Conservation (phyloP, 2,113 vertebrate genomes). For the Amphilophus citrinellus region DNA sequence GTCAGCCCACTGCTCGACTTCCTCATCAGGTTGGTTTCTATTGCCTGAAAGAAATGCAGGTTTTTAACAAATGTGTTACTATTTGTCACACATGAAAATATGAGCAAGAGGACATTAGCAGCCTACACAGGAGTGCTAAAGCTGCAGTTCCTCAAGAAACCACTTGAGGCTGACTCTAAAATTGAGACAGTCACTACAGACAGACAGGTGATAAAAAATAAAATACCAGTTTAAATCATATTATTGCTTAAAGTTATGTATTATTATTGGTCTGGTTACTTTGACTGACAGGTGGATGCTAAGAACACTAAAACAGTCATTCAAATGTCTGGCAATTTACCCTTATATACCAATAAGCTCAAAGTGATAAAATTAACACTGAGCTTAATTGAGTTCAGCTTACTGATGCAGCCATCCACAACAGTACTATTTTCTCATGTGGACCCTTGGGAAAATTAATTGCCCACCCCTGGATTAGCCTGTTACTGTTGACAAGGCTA, state of each 20-base stretch:
- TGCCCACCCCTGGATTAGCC: background rate
- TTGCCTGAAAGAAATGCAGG: conserved; percentile 82
- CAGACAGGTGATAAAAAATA: no score
- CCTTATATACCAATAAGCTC: background rate
- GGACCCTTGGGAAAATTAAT: background rate
- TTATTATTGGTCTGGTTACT: no score
- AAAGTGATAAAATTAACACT: background rate
- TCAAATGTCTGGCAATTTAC: background rate
- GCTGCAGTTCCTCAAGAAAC: background rate
- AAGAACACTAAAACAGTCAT: background rate
- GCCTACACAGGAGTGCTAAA: background rate
- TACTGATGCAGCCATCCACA: background rate
- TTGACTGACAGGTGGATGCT: background rate
- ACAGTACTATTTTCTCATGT: background rate
- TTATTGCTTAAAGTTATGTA: no score
- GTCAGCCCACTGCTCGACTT: conserved; percentile 92
- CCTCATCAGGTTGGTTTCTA: conserved; percentile 94
- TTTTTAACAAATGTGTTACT: background rate
- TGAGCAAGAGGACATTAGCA: background rate
- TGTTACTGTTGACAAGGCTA: background rate
- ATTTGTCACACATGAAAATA: background rate
- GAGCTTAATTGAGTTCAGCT: background rate
- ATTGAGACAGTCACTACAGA: background rate
- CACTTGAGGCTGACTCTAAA: background rate
- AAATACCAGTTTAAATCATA: no score